phyloP scores from a whole-genome alignment of 2,797 vertebrate genomes.

The Lacerta viridis region DNA sequence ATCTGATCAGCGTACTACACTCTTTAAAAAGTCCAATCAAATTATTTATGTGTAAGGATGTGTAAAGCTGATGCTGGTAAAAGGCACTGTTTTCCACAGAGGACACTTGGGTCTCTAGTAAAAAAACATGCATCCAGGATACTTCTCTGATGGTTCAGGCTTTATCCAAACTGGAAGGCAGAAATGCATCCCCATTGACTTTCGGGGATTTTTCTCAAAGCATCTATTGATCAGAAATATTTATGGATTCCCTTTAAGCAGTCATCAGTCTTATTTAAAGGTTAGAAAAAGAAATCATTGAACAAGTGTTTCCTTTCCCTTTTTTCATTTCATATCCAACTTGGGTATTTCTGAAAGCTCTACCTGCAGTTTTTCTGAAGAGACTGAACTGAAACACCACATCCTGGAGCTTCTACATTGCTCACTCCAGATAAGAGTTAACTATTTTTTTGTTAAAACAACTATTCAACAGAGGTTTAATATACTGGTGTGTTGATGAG shows the following conservation, averaged over 20 bases:
- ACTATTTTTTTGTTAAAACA: not conserved
- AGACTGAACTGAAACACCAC: not conserved
- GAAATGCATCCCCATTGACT: not conserved
- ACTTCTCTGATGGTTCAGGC: not conserved
- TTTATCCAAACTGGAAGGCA: not conserved
- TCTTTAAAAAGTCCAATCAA: too few relatives aligned
- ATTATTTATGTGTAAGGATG: too few relatives aligned
- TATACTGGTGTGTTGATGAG: constrained; percentile 65
- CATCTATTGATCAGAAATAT: not conserved
- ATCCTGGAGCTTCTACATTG: not conserved
- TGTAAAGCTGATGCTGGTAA: too few relatives aligned
- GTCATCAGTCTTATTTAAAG: not conserved
- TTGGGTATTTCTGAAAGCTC: too few relatives aligned
- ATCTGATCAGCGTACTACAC: too few relatives aligned
- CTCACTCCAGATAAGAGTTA: not conserved
- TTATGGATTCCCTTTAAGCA: not conserved
- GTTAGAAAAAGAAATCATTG: not conserved
- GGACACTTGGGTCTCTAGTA: too few relatives aligned
- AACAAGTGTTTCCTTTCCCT: not conserved
- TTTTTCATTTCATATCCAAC: not conserved
- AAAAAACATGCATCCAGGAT: too few relatives aligned
- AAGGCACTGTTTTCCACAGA: too few relatives aligned
- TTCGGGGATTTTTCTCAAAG: not conserved
- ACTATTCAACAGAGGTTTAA: constrained; percentile 36
- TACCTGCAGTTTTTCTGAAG: not conserved